Conservation (phyloP, 1,140 invertebrate species). For the Solenopsis fugax region DNA sequence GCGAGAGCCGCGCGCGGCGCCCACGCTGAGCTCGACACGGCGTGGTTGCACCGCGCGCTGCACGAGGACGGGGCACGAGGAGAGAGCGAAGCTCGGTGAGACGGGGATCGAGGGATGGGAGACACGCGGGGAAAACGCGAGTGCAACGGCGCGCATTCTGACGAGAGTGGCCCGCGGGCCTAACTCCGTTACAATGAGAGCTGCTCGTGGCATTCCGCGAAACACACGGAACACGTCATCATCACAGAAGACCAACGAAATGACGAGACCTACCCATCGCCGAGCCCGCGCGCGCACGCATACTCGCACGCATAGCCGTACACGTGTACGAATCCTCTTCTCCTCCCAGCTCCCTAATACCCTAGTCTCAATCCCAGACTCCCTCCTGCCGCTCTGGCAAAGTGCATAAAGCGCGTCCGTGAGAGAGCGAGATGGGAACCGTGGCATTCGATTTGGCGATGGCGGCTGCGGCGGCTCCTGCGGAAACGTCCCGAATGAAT, state of each 20-base stretch:
- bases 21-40: slow-evolving; percentile 63
- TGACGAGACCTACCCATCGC: slow-evolving; percentile 68
- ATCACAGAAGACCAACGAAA: slow-evolving; percentile 71
- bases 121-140: slow-evolving; percentile 51
- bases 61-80: background rate
- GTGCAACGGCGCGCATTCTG: slow-evolving; percentile 67
- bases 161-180: slow-evolving; percentile 77
- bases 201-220: slow-evolving; percentile 80
- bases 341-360: slow-evolving; percentile 38
- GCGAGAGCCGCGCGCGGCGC: slow-evolving; percentile 72
- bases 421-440: slow-evolving; percentile 43
- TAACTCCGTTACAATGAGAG: slow-evolving; percentile 79
- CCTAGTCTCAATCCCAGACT: slow-evolving; percentile 41
- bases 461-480: background rate
- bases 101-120: slow-evolving; percentile 24
- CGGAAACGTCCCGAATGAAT: slow-evolving; percentile 55
- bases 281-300: slow-evolving; percentile 31
- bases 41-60: slow-evolving; percentile 20
- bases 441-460: slow-evolving; percentile 66
- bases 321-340: slow-evolving; percentile 10
- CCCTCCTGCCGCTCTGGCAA: slow-evolving; percentile 37
- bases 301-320: background rate
- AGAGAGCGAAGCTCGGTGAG: background rate
- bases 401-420: slow-evolving; percentile 51
- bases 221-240: slow-evolving; percentile 77